A percentile compares a stretch with the other conserved stretches of the same genome.
These are phyloP conservation scores for Craseonycteris thonglongyai DNA, from an alignment of 2,113 vertebrate genomes.

Conservation along the genomic window DNA sequence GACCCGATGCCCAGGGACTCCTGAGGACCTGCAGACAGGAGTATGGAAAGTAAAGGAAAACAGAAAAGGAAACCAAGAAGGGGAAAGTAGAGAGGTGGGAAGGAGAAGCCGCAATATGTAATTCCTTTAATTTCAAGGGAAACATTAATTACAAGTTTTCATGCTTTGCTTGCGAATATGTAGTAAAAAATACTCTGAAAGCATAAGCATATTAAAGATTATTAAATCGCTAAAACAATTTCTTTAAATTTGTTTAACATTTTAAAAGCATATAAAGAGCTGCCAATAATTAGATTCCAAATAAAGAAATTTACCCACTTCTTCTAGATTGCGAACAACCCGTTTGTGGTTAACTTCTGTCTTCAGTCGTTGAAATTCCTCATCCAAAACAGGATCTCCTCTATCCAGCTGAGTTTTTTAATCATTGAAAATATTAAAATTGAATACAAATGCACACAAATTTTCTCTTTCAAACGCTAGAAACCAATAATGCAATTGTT, in stretches of 20 bases:
- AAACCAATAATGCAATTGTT: background rate
- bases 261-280: background rate
- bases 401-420: conserved; percentile 77
- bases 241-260: background rate
- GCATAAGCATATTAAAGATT: background rate
- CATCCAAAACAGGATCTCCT: conserved; percentile 72
- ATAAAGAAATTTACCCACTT: conserved; percentile 77
- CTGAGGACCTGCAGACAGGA: background rate
- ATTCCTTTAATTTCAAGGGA: background rate
- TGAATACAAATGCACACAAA: background rate
- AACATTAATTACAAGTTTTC: background rate
- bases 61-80: background rate
- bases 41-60: background rate
- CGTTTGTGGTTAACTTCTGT: conserved; percentile 73
- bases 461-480: background rate
- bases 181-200: background rate
- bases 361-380: conserved; percentile 75
- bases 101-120: background rate
- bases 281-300: background rate
- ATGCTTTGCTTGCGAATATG: background rate
- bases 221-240: background rate
- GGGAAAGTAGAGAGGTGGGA: background rate
- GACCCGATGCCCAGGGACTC: background rate
- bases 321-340: conserved; percentile 71
- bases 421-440: conserved; percentile 16